A percentile compares a stretch with the other conserved stretches of the same genome.
These are phyloP conservation scores for Paracanthobrama guichenoti DNA, from an alignment of 2,113 vertebrate species.

Conservation along the genomic window DNA sequence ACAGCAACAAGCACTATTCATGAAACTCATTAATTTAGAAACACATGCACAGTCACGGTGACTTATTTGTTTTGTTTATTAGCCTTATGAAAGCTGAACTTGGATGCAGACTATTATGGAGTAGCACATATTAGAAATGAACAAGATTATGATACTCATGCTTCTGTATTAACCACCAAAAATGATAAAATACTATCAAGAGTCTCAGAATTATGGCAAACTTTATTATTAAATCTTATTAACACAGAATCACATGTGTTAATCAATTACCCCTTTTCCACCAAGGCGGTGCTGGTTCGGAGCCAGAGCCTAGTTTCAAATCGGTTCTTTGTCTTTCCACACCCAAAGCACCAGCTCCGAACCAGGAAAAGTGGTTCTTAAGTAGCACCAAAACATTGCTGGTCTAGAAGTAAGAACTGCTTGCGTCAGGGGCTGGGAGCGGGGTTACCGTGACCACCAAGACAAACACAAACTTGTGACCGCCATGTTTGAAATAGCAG, in stretches of 20 bases:
- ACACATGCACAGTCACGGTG: neutral
- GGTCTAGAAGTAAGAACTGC: no score
- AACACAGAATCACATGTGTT: neutral
- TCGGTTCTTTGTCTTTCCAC: no score
- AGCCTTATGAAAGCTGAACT: neutral
- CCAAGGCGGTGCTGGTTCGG: no score
- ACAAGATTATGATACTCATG: neutral
- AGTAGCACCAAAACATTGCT: no score
- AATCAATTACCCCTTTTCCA: no score
- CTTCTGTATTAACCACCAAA: neutral
- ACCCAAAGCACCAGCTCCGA: no score
- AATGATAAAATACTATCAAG: neutral
- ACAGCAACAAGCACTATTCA: neutral
- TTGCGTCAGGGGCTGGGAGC: no score
- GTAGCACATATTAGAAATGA: neutral
- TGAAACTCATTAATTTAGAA: neutral
- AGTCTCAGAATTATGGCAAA: neutral
- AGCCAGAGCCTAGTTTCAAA: no score
- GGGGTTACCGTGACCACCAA: no score
- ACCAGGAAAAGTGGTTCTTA: no score
- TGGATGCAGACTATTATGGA: neutral
- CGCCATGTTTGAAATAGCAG: no score
- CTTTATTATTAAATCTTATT: neutral
- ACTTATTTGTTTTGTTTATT: neutral
- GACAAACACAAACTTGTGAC: no score